Evolutionary conservation across 2,888 invertebrate genomes (phyloP).

Genomic region (Chymomyza fuscimana): DNA sequence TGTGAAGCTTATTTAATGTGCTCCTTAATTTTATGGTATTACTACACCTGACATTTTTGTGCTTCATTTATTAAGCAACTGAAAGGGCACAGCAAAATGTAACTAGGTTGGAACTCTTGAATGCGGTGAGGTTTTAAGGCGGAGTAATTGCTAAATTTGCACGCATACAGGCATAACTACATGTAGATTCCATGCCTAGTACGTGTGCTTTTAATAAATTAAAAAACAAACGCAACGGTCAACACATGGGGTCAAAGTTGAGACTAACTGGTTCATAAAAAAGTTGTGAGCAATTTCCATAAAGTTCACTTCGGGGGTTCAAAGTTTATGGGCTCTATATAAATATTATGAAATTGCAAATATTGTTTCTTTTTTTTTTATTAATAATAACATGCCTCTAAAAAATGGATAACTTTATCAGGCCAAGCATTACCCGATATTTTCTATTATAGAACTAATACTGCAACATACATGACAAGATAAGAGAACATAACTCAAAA

Average conservation of each 20-base stretch:
- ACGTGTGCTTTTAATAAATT: constrained; percentile 7
- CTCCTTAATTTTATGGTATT: not conserved
- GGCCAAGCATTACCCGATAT: no score
- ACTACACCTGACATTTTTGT: not conserved
- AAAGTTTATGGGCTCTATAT: not conserved
- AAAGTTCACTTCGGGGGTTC: not conserved
- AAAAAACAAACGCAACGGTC: not conserved
- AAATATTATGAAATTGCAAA: not conserved
- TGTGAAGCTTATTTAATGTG: not conserved
- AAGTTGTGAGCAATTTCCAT: not conserved
- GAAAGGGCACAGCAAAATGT: not conserved
- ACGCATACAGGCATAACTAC: constrained; percentile 4
- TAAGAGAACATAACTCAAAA: no score
- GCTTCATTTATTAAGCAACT: not conserved
- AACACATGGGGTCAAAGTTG: constrained; percentile 8
- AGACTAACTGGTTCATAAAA: not conserved
- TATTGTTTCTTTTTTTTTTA: no score
- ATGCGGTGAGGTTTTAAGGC: constrained; percentile 1
- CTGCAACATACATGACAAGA: no score
- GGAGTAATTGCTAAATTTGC: constrained; percentile 7
- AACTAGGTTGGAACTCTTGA: constrained; percentile 9
- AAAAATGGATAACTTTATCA: no score
- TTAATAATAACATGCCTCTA: no score
- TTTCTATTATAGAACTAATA: no score
- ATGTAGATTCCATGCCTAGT: not conserved